Evolutionary conservation across 2,888 invertebrate species (phyloP).

Genomic region (Pachydiplax longipennis): DNA sequence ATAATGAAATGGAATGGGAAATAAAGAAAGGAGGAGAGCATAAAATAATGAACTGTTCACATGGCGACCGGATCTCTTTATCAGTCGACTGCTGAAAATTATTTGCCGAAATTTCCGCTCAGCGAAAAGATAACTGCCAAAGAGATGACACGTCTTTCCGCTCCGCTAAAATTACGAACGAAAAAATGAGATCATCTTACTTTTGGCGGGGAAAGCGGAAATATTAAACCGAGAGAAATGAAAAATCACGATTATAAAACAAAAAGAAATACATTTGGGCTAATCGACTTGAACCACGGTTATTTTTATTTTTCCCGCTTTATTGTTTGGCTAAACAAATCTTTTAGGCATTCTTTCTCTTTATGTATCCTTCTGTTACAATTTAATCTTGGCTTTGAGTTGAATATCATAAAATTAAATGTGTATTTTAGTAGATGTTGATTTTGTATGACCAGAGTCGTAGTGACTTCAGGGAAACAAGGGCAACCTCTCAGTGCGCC

Average conservation of each 20-base stretch:
- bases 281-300: background rate
- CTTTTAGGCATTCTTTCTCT: background rate
- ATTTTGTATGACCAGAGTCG: too few species aligned
- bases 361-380: too few species aligned
- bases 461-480: too few species aligned
- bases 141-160: background rate
- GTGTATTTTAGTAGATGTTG: too few species aligned
- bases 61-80: constrained; percentile 2
- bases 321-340: background rate
- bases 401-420: too few species aligned
- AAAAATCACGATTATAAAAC: too few species aligned
- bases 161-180: background rate
- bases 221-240: background rate
- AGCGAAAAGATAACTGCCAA: background rate
- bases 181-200: background rate
- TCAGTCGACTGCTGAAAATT: background rate
- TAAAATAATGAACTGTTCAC: background rate
- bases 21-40: background rate
- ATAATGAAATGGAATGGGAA: background rate
- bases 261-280: too few species aligned
- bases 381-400: too few species aligned
- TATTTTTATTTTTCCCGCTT: background rate
- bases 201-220: background rate
- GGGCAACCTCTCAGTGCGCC: too few species aligned
- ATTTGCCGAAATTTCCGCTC: background rate